Evolutionary conservation across 2,113 vertebrate genomes (phyloP), one percentile per base, ranked within the genome.

Genomic region (Amia ocellicauda): DNA sequence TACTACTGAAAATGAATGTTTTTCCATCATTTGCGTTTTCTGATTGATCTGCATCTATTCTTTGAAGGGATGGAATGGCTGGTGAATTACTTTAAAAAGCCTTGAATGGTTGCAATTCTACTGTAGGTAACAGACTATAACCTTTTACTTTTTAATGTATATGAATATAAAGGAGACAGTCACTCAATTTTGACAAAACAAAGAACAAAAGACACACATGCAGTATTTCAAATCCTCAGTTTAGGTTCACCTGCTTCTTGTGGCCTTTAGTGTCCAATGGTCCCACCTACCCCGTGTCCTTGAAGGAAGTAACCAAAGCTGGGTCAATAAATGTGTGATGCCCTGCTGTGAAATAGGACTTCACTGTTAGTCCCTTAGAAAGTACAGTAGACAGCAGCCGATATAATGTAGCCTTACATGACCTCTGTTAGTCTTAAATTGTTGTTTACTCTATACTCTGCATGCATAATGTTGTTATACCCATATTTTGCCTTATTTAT

Each of bases 401-500:
- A 58, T 75, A 75, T 81, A 82, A 67, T 81, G 78, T 88, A 86
- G 86, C 87, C 86, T 90, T 90, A 88, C 71, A 62, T 58, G 76
- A 88, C 80, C 73, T 86, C 59, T 69, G 81, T 82, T 88, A 86
- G 85, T 86, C 85, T 86, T 86, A 82, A 79, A 60, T 67, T 67
- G 74, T 79, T 85, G 85, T 90, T 87, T 90, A 88, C 88, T 79
- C 36, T 70, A 71, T 71, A 79, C 70, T 80, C 74, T 83, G 85
- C 85, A 88, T 88, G 85, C 80, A 74, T 74, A 78, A 79, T 72
- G 72, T 77, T 76, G 72, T 82, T 71, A 67, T 63, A 74, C 83
- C 76, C 73, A 72, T 84, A 69, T 81, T 86, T 68, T 67, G 89
- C 89, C 89, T 90, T 90, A 90, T 86, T 87, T 83, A 76, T 78